Evolutionary conservation across 2,888 invertebrate species (phyloP).

Genomic region (Caenorhabditis macrosperma): DNA sequence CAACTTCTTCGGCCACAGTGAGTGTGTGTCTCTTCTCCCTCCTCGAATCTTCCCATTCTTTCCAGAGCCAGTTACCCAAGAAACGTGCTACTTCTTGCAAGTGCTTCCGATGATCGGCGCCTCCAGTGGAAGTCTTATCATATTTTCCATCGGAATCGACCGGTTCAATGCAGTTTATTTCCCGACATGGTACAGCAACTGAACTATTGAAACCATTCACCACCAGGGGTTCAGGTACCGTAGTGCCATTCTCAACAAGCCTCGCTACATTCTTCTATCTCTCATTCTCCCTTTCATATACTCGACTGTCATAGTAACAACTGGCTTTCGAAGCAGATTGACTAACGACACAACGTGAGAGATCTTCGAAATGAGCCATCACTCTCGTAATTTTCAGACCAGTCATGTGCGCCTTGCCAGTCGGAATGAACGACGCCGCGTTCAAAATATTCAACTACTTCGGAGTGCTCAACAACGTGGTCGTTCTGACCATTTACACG

Average conservation of each 20-base stretch:
- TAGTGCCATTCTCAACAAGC: slow-evolving; percentile 16
- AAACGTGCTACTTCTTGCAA: slow-evolving; percentile 33
- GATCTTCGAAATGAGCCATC: too few relatives aligned
- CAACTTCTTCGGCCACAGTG: too few relatives aligned
- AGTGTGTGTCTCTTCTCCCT: too few relatives aligned
- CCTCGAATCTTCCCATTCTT: too few relatives aligned
- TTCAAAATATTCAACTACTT: slow-evolving; percentile 34
- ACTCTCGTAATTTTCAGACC: slow-evolving; percentile 9
- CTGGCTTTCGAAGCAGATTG: not conserved
- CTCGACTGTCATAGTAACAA: not conserved
- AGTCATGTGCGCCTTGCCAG: slow-evolving; percentile 26
- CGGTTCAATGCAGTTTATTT: slow-evolving; percentile 42
- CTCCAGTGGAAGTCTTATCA: slow-evolving; percentile 29
- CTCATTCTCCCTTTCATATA: not conserved
- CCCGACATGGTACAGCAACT: slow-evolving; percentile 14
- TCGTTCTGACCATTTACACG: slow-evolving; percentile 16
- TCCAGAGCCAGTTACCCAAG: slow-evolving; percentile 21
- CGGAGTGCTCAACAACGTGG: slow-evolving; percentile 1
- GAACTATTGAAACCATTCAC: not conserved
- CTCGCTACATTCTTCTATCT: not conserved
- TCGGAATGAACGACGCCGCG: slow-evolving; percentile 12
- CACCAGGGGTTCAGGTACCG: slow-evolving; percentile 28
- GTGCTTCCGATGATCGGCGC: slow-evolving; percentile 36
- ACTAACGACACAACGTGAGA: not conserved
- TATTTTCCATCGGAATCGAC: slow-evolving; percentile 45